Base-by-base conservation (phyloP, 2,888 invertebrate genomes). In the Eretmocerus hayati region DNA sequence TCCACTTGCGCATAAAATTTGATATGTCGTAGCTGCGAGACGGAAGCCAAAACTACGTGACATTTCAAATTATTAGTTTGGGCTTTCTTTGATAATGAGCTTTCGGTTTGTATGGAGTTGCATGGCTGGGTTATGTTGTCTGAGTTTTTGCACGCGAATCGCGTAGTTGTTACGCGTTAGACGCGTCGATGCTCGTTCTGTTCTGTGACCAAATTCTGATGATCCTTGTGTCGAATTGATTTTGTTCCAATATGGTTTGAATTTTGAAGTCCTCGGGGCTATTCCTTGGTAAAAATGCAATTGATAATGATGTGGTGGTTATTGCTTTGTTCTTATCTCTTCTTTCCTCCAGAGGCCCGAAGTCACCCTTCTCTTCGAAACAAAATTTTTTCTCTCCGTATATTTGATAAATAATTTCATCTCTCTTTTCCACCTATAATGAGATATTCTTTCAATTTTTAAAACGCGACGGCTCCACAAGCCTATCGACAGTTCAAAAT, bases 121-220 rank as follows among this genome's bases (percentile, higher is more conserved):
- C 55, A 49, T 46, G 53, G 48, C 23, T 38, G 11, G 23, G 26
- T 44, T 41, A 18, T 3, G 13, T n/a, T n/a, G n/a, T n/a, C n/a
- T n/a, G n/a, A n/a, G n/a, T n/a, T n/a, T n/a, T n/a, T n/a, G n/a
- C n/a, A 52, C 40, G 59, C 63, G 64, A 65, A 62, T 65, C 63
- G 60, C 62, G 64, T 62, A 66, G 65, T 54, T 58, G 65, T 66
- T 65, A 65, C 65, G 61, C 64, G 62, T 64, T 62, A 62, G 60
- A 61, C 64, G 60, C 61, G 44, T 46, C 44, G 40, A 43, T 52
- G 43, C 49, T 52, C 48, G 49, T 52, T 49, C 49, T 49, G 49
- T 52, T 52, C 46, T 40, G 30, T 26, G 33, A 42, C 47, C 26
- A 41, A 44, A 47, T 16, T n/a, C 26, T 26, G 8, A 9, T 26